These are phyloP conservation scores for Ochropacha duplaris DNA, from an alignment of 2,888 invertebrate genomes.

Conservation along the genomic window DNA sequence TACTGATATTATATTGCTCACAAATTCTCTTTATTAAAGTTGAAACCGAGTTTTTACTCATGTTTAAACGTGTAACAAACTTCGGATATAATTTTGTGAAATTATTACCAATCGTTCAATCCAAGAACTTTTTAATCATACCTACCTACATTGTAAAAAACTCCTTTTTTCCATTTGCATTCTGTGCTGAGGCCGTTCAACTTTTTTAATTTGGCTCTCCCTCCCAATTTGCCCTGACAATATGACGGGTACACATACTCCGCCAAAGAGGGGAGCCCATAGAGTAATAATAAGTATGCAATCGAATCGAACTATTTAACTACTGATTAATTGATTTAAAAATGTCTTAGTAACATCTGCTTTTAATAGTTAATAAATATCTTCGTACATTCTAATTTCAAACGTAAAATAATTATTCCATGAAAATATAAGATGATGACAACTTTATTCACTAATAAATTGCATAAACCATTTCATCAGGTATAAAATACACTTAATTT, in stretches of 20 bases:
- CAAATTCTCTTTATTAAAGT: no score
- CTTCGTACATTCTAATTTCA: no score
- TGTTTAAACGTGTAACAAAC: no score
- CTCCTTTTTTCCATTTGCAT: conserved; percentile 46
- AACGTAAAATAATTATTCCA: no score
- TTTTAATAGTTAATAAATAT: no score
- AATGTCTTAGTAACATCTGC: no score
- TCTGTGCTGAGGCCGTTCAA: conserved; percentile 49
- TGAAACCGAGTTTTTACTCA: no score
- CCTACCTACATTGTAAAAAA: conserved; percentile 12
- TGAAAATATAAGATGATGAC: no score
- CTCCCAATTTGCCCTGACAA: conserved; percentile 28
- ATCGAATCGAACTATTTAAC: background rate
- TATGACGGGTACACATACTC: conserved; percentile 24
- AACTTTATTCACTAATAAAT: no score
- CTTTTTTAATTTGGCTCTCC: conserved; percentile 70
- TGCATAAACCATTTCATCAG: no score
- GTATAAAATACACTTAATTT: no score
- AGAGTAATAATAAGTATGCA: background rate
- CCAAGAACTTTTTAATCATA: conserved; percentile 3
- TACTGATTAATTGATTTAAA: background rate
- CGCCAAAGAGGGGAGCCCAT: conserved; percentile 19
- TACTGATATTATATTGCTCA: no score
- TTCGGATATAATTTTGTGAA: background rate
- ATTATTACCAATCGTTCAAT: background rate